Base-by-base conservation (phyloP, 2,888 invertebrate species). In the Myopa tessellatipennis region DNA sequence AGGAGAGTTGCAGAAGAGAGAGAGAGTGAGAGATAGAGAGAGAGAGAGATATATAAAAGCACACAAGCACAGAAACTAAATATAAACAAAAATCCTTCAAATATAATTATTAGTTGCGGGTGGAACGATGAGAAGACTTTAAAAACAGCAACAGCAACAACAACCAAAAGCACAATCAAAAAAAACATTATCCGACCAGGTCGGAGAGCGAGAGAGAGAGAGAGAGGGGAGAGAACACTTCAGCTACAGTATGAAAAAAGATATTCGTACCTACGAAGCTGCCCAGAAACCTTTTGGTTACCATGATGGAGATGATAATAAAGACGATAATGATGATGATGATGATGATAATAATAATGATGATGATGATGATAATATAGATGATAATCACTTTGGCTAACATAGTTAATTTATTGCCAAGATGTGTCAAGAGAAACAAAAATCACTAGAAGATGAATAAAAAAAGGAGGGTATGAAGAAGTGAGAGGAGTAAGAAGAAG, bases 371-470 rank as follows among this genome's bases (percentile, higher is more conserved):
- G n/a, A 58, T 16, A 1, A 58, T 58, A 16, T 6, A 8, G 58
- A 12, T 58, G 5, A 58, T n/a, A 12, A 58, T 58, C 58, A 58
- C 12, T 14, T n/a, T 6, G 58, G 5, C 58, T 58, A 58, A 58
- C 58, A 58, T 58, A 12, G 12, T 52, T 45, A 50, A 69, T 69
- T 69, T 69, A 69, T 69, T 40, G 45, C 69, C 52, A 69, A 14
- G 69, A 50, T 69, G 45, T 69, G 52, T 50, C 69, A 50, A 16
- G 38, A 67, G 63, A 63, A 63, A 4, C 36, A n/a, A 38, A 45
- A 67, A 67, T 45, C 1, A 45, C 10, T 45, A 45, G 45, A 45
- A 45, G 10, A 45, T 8, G 45, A 45, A 45, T 10, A 45, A 45
- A 45, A 4, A 45, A 45, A 45, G 3, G 10, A 10, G 3, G 10